These are phyloP conservation scores for Pterois miles DNA, from an alignment of 2,797 vertebrate genomes.

Conservation along the genomic window DNA sequence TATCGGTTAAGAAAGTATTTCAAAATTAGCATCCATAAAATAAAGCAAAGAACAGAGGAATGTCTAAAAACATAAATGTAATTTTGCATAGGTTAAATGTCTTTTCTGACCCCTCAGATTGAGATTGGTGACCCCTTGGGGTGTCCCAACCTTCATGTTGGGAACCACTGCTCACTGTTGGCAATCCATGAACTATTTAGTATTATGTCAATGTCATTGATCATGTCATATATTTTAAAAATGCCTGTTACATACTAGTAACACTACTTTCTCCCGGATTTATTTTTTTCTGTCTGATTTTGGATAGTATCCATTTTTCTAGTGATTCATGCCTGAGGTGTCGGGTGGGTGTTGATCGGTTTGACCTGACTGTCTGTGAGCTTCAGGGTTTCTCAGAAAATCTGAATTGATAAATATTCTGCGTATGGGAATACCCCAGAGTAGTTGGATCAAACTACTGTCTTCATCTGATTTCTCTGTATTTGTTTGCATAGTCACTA, in stretches of 20 bases:
- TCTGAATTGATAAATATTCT: neutral
- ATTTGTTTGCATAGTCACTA: neutral
- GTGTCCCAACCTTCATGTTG: neutral
- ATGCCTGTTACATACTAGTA: neutral
- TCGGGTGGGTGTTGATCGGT: constrained; percentile 10
- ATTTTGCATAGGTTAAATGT: neutral
- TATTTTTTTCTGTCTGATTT: neutral
- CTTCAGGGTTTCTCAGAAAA: neutral
- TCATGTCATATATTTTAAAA: neutral
- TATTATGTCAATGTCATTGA: neutral
- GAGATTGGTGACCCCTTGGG: neutral
- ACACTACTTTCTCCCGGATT: neutral
- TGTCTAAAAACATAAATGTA: neutral
- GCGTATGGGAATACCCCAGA: neutral
- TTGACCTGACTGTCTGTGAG: constrained; percentile 16
- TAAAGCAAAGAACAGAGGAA: neutral
- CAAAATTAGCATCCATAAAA: no score
- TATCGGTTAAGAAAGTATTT: no score
- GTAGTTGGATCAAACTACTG: neutral
- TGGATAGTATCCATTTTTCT: constrained; percentile 9
- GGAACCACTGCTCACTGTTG: neutral
- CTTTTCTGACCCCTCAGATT: neutral
- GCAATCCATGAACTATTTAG: no score
- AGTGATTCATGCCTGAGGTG: constrained; percentile 29
- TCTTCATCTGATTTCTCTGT: neutral